phyloP scores from a whole-genome alignment of 2,113 vertebrate species.

The Notarius lentiginosus region DNA sequence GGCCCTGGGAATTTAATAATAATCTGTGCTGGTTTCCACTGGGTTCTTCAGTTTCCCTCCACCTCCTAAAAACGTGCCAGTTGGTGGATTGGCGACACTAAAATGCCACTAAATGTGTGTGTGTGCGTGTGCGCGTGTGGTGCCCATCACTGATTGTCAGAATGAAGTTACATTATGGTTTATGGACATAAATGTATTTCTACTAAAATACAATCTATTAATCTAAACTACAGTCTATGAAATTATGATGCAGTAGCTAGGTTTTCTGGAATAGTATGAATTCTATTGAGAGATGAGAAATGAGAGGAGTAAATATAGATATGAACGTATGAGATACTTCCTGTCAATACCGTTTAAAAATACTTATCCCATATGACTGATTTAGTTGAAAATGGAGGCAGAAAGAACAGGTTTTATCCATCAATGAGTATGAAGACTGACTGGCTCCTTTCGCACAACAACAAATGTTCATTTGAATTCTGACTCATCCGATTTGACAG shows the following conservation, averaged over 20 bases:
- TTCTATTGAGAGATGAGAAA: not conserved
- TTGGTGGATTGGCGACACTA: not conserved
- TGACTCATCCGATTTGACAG: constrained; percentile 21
- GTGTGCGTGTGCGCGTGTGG: not conserved
- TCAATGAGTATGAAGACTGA: not conserved
- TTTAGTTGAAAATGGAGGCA: not conserved
- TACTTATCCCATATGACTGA: not conserved
- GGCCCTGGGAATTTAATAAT: not conserved
- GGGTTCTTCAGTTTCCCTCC: not conserved
- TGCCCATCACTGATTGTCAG: not conserved
- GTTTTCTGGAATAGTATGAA: not conserved
- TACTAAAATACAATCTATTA: too few species aligned
- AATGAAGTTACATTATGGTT: not conserved
- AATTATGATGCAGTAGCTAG: not conserved
- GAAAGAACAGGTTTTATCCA: not conserved
- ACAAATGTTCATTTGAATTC: not conserved
- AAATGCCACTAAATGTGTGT: not conserved
- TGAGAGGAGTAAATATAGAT: not conserved
- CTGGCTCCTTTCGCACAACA: constrained; percentile 21
- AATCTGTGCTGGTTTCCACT: not conserved
- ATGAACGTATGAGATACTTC: not conserved
- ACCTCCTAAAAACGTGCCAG: not conserved
- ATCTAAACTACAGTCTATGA: not conserved
- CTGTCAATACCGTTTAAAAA: not conserved
- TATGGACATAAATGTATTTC: too few species aligned